These are phyloP conservation scores for Metridium senile DNA, from an alignment of 92 coral and sea anemone genomes.

Conservation along the genomic window DNA sequence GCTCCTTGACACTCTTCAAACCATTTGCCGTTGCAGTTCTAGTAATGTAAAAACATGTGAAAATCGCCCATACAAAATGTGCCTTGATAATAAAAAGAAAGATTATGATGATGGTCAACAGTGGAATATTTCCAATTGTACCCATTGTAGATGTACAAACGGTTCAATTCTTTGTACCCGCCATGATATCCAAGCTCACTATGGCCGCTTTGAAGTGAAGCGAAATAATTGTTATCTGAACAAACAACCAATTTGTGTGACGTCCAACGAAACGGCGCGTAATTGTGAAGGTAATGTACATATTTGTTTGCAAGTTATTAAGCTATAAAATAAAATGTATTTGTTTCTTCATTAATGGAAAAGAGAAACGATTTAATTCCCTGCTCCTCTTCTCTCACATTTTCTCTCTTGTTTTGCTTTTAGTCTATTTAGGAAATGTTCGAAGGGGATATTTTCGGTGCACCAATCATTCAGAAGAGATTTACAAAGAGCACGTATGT, in stretches of 20 bases:
- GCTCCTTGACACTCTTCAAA: neutral
- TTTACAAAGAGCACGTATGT: neutral
- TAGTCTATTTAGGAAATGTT: no score
- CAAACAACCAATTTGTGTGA: neutral
- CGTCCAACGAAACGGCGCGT: neutral
- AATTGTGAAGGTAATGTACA: neutral
- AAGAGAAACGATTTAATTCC: no score
- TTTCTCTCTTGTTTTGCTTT: no score
- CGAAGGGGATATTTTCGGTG: neutral
- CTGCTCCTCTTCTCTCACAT: no score
- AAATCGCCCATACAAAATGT: neutral
- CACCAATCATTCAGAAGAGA: neutral
- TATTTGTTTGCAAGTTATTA: no score
- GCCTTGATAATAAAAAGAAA: constrained; percentile 7
- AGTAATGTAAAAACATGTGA: neutral
- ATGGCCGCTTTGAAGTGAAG: neutral
- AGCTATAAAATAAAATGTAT: no score
- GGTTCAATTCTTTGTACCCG: neutral
- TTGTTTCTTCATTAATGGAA: no score
- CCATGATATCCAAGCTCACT: neutral
- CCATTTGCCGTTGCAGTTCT: constrained; percentile 1
- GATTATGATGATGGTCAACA: neutral
- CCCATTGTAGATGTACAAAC: neutral
- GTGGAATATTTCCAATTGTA: constrained; percentile 1
- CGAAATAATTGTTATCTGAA: neutral